These are phyloP conservation scores for Ptilodon capucinus DNA, from an alignment of 2,888 invertebrate genomes.

Conservation along the genomic window DNA sequence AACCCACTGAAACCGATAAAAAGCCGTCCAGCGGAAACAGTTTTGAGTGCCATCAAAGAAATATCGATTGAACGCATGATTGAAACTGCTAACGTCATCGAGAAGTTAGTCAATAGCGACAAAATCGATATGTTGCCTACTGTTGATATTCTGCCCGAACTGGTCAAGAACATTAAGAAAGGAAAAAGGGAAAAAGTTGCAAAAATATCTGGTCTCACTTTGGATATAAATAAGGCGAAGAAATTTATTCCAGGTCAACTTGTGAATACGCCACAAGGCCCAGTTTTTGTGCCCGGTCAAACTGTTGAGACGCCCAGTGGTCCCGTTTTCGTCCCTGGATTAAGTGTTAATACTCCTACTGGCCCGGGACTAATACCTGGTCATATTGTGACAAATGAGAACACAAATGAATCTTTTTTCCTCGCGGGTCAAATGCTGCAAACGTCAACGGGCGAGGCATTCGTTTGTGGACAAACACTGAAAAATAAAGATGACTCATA, in stretches of 20 bases:
- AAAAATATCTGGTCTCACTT: constrained; percentile 84
- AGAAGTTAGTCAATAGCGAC: constrained; percentile 80
- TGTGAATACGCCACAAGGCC: constrained; percentile 86
- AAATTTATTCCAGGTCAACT: constrained; percentile 88
- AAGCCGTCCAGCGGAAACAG: constrained; percentile 66
- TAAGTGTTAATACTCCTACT: constrained; percentile 86
- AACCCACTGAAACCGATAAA: constrained; percentile 83
- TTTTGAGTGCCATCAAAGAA: constrained; percentile 75
- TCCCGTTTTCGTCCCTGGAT: constrained; percentile 87
- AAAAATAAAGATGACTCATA: constrained; percentile 79
- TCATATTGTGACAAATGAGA: constrained; percentile 84
- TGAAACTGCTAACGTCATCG: constrained; percentile 83
- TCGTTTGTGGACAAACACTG: constrained; percentile 85
- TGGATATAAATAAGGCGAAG: constrained; percentile 86
- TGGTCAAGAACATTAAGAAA: constrained; percentile 84
- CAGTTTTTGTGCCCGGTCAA: constrained; percentile 89
- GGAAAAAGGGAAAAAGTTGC: constrained; percentile 82
- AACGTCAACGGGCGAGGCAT: constrained; percentile 81
- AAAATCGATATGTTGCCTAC: constrained; percentile 83
- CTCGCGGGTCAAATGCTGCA: constrained; percentile 86
- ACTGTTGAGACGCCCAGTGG: constrained; percentile 87
- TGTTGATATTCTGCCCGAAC: constrained; percentile 84
- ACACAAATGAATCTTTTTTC: constrained; percentile 84
- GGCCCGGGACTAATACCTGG: constrained; percentile 89
- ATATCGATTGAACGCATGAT: constrained; percentile 82